Evolutionary conservation across 2,888 invertebrate genomes (phyloP).

Genomic region (Nemotelus nigrinus): DNA sequence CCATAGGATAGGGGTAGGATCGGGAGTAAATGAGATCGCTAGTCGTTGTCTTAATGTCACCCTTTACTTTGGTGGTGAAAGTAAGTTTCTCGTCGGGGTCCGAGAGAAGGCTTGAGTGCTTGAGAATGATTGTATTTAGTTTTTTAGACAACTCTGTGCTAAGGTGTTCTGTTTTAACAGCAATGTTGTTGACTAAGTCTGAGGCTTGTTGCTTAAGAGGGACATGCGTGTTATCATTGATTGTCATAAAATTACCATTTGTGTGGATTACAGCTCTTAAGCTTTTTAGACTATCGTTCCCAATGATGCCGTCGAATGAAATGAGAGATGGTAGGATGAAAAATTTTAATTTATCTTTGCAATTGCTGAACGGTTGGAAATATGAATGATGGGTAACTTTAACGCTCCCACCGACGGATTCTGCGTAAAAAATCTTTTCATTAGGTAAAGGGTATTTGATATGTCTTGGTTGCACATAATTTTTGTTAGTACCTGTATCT

Average conservation of each 20-base stretch:
- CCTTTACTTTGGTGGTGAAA: constrained; percentile 14
- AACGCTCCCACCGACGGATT: constrained; percentile 6
- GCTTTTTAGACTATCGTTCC: constrained; percentile 18
- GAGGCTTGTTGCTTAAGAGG: constrained; percentile 2
- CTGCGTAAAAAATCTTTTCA: neutral
- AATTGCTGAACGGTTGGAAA: neutral
- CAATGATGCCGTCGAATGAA: neutral
- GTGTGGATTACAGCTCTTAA: constrained; percentile 12
- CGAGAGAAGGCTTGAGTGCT: neutral
- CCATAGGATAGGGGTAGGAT: constrained; percentile 20
- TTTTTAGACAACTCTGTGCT: neutral
- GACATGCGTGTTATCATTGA: neutral
- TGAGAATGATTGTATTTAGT: neutral
- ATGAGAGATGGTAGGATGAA: neutral
- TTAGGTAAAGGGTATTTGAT: neutral
- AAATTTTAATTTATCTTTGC: neutral
- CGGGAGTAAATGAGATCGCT: constrained; percentile 17
- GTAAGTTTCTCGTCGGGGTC: constrained; percentile 35
- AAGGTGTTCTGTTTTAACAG: neutral
- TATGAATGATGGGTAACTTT: constrained; percentile 1
- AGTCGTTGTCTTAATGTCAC: constrained; percentile 9
- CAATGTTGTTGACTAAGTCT: neutral
- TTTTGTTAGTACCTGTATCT: constrained; percentile 1
- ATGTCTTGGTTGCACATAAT: constrained; percentile 10
- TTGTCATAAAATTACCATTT: neutral